Evolutionary conservation across 2,113 vertebrate genomes (phyloP).

Genomic region (Gobius niger): DNA sequence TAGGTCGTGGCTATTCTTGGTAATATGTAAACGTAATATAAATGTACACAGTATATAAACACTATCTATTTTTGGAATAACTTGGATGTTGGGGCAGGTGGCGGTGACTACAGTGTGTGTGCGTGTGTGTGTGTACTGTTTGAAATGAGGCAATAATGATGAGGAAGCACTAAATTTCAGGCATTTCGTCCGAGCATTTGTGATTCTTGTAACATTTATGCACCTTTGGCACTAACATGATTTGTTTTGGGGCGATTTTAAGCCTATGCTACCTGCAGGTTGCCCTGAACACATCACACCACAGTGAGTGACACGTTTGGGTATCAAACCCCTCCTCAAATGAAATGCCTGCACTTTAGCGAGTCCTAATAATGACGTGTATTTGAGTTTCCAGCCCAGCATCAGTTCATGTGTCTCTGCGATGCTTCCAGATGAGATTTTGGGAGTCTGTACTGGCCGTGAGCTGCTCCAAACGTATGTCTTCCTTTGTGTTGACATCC

Average conservation of each 20-base stretch:
- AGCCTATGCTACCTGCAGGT: too few relatives aligned
- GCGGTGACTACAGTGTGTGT: conserved; percentile 40
- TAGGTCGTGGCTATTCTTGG: conserved; percentile 76
- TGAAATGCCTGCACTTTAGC: too few relatives aligned
- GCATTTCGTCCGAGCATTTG: too few relatives aligned
- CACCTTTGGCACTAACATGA: too few relatives aligned
- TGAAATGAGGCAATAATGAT: conserved; percentile 73
- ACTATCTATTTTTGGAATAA: conserved; percentile 78
- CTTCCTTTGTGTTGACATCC: conserved; percentile 40
- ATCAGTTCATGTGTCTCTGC: conserved; percentile 62
- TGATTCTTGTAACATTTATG: too few relatives aligned
- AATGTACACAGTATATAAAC: conserved; percentile 76
- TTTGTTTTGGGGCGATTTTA: too few relatives aligned
- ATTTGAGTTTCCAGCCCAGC: conserved; percentile 62
- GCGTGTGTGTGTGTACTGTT: conserved; percentile 56
- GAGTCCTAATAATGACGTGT: conserved; percentile 60
- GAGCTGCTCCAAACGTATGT: conserved; percentile 33
- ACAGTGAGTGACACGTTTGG: too few relatives aligned
- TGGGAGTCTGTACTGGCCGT: conserved; percentile 26
- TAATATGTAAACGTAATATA: conserved; percentile 72
- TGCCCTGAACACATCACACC: too few relatives aligned
- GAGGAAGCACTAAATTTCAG: too few relatives aligned
- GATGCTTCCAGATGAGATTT: conserved; percentile 41
- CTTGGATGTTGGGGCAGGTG: conserved; percentile 59
- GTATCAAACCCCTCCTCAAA: too few relatives aligned